Evolutionary conservation across 2,113 vertebrate species (phyloP), one percentile per base, ranked within the genome.

Genomic region (Probosciger aterrimus): DNA sequence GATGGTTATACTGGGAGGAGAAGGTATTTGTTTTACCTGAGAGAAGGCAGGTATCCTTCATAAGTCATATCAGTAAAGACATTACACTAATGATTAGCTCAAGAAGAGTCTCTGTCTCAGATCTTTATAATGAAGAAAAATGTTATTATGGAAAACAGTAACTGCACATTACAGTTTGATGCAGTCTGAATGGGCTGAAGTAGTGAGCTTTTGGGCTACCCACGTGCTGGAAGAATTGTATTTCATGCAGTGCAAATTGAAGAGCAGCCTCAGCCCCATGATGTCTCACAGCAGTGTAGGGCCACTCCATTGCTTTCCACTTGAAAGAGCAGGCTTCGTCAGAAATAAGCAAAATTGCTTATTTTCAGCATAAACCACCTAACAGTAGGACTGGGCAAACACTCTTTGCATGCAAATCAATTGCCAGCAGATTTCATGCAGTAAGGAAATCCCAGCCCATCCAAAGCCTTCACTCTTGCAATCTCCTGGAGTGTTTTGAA

Each of bases 341-440:
- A 89, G 47, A 89, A 88, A 91, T 33, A 60, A 82, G 15, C 28
- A 85, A 73, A 85, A 82, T 71, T 68, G 93, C 59, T 63, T 73
- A 73, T 95, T 97, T 96, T 82, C 79, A 94, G 24, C 50, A 88
- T 64, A 93, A 94, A 95, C 78, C 82, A 78, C 71, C 47, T 86
- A 96, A 93, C 78, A 96, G 50, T 88, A 86, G 92, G 91, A 86
- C 69, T 78, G 82, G 53, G 78, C 86, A 87, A 96, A 94, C 44
- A 92, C 67, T 94, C 92, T 85, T 85, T 89, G 52, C 88, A 91
- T 77, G n/a, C 75, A 92, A 95, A 94, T 83, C 91, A 90, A 64
- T 92, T 93, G 57, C 75, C 92, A 65, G 37, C 91, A 84, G 91
- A 79, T 80, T 97, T 96, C 65, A 86, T 15, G 64, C 62, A 43